Base-by-base conservation (phyloP, 2,113 vertebrate genomes). In the Calonectris borealis region DNA sequence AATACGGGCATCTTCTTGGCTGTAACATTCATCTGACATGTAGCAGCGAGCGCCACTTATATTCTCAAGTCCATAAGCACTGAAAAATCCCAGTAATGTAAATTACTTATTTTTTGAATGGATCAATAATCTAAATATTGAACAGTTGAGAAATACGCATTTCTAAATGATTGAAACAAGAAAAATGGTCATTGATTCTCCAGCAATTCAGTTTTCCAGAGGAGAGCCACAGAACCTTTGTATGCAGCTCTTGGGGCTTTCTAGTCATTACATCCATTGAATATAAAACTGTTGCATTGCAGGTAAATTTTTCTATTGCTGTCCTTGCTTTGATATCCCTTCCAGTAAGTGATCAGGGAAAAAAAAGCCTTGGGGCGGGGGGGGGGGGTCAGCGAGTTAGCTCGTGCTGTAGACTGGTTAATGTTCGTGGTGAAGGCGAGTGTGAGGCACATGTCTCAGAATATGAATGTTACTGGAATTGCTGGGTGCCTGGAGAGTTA, bases 221-320 rank as follows among this genome's bases (percentile, higher is more conserved):
- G 55, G 86, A 91, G 64, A 92, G 65, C 19, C 38, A 66, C 36
- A 57, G 34, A 69, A 77, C 55, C 55, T 97, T 93, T 94, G 88
- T 86, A 51, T 95, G 93, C 77, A 73, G 83, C 89, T 93, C 89
- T 66, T 81, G n/a, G 25, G 72, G 65, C 83, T 86, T 92, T 81
- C 36, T 83, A 13, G 51, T 94, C 2, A 3, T 75, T 86, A 86
- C 77, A 60, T 78, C 86, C 36, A 18, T 75, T 89, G 95, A 94
- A 95, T 94, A 75, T 83, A 93, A 96, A 97, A 70, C 72, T 71
- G 69, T 96, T 95, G 96, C 93, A 78, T 34, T 96, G 89, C 93
- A 95, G 86, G 48, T 84, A n/a, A 80, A 84, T 66, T 75, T 64
- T 86, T 92, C 60, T 71, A 26, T 86, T 94, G 72, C 77, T 89